A percentile compares a stretch with the other conserved stretches of the same genome.
Evolutionary conservation across 2,888 invertebrate genomes (phyloP).

Genomic region (Melinopterus prodromus): DNA sequence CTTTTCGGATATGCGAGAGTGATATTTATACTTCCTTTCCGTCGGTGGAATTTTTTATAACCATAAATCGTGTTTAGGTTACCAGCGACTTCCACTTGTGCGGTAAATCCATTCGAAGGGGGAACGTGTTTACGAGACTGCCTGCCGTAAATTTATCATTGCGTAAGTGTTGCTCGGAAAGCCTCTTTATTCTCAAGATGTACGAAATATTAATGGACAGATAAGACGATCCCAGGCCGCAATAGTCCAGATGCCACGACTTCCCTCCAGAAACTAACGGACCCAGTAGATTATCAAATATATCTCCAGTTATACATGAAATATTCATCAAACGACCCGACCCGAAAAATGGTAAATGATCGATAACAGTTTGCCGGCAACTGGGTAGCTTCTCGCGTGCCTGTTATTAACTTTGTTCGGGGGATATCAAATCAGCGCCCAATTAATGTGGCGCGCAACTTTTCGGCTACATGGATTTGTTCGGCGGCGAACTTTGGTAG

Average conservation of each 20-base stretch:
- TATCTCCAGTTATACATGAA: neutral
- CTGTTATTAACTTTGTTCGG: neutral
- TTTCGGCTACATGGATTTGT: neutral
- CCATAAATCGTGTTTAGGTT: neutral
- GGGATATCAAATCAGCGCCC: neutral
- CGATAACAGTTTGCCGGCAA: neutral
- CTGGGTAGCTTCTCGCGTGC: neutral
- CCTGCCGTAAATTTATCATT: neutral
- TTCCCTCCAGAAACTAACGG: neutral
- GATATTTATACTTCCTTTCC: neutral
- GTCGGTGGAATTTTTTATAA: neutral
- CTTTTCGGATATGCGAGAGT: neutral
- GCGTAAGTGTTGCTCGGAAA: neutral
- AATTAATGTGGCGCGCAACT: neutral
- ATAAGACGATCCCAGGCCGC: neutral
- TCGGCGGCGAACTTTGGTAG: neutral
- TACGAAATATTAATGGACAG: neutral
- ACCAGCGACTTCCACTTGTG: neutral
- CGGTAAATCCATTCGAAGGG: neutral
- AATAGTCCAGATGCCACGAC: neutral
- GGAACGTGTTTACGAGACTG: neutral
- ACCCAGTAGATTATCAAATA: neutral
- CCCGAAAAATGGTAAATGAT: neutral
- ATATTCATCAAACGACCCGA: neutral
- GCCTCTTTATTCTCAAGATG: constrained; percentile 4